Evolutionary conservation across 2,113 vertebrate genomes (phyloP).

Genomic region (Pagrus major): DNA sequence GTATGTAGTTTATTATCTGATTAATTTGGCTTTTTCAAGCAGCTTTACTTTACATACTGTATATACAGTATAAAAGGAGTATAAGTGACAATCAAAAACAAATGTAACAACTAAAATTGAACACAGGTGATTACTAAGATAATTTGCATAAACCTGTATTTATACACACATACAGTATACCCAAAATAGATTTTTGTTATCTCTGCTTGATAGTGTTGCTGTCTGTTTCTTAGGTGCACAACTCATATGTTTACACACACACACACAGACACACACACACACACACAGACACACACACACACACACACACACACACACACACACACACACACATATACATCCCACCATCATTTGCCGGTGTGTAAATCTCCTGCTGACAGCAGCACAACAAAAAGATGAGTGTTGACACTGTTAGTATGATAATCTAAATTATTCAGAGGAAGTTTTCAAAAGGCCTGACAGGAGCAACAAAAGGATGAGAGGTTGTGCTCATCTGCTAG

Average conservation of each 20-base stretch:
- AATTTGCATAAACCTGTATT: neutral
- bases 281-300: neutral
- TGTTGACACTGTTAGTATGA: constrained; percentile 67
- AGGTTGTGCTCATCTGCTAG: constrained; percentile 20
- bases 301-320: neutral
- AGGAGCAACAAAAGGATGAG: constrained; percentile 40
- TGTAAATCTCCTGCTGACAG: constrained; percentile 64
- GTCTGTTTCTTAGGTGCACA: neutral
- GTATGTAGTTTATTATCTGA: neutral
- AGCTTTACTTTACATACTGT: neutral
- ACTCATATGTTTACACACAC: constrained; percentile 5
- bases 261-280: neutral
- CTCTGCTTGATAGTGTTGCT: neutral
- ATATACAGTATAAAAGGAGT: neutral
- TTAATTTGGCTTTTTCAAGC: neutral
- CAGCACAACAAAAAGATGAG: constrained; percentile 58
- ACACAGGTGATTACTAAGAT: neutral
- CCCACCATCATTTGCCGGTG: constrained; percentile 11
- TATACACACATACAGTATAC: neutral
- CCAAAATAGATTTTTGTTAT: neutral
- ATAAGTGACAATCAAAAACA: neutral
- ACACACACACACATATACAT: neutral
- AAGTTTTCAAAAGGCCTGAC: constrained; percentile 56
- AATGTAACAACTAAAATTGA: neutral
- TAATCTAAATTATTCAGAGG: constrained; percentile 70